Conservation (phyloP, 2,888 invertebrate genomes). For the Melipona bicolor region DNA sequence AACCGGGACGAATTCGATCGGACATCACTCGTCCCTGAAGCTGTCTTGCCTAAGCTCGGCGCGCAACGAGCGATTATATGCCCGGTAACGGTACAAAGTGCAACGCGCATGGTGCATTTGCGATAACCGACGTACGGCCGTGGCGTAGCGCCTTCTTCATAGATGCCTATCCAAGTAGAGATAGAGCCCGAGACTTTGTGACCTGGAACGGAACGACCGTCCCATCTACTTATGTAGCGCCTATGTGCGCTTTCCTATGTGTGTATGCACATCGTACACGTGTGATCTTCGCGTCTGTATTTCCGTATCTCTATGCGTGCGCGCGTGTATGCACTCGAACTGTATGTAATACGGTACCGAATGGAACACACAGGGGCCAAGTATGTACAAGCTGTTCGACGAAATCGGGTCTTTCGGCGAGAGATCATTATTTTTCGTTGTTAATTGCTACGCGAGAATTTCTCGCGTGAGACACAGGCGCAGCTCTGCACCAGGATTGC, state of each 20-base stretch:
- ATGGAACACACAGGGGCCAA: constrained; percentile 8
- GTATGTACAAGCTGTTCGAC: not conserved
- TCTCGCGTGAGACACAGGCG: not conserved
- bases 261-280: too few relatives aligned
- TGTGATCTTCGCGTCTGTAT: too few relatives aligned
- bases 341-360: constrained; percentile 18
- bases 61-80: constrained; percentile 67
- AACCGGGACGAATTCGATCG: constrained; percentile 71
- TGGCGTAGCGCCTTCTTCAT: constrained; percentile 50
- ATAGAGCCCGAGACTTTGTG: constrained; percentile 67
- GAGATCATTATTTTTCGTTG: not conserved
- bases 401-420: not conserved
- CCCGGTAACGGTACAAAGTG: constrained; percentile 77
- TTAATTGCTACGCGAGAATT: too few relatives aligned
- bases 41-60: constrained; percentile 44
- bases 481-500: too few relatives aligned
- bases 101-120: constrained; percentile 69
- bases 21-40: constrained; percentile 63
- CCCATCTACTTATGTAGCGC: constrained; percentile 30
- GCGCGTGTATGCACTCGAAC: not conserved
- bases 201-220: constrained; percentile 74
- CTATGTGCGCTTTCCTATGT: not conserved
- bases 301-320: not conserved
- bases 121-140: constrained; percentile 66
- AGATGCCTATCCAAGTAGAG: constrained; percentile 70